Evolutionary conservation across 2,888 invertebrate genomes (phyloP).

Genomic region (Polydrusus cervinus): DNA sequence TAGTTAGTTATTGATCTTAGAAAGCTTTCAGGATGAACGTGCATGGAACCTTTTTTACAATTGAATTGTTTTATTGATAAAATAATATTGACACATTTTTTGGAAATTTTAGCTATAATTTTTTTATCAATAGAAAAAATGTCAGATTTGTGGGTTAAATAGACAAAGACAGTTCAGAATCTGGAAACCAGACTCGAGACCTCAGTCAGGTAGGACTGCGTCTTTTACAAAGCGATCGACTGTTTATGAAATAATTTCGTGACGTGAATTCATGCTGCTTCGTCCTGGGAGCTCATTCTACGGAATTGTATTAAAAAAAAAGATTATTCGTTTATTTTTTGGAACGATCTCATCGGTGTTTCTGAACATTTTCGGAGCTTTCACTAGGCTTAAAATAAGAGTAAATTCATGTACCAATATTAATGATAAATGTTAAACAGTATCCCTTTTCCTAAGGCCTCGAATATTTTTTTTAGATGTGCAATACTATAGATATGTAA

Average conservation of each 20-base stretch:
- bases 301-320: background rate
- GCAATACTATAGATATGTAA: constrained; percentile 37
- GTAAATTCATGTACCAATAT: constrained; percentile 38
- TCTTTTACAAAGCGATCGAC: too few species aligned
- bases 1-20: too few species aligned
- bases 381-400: constrained; percentile 27
- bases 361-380: constrained; percentile 49
- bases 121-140: too few species aligned
- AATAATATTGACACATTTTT: background rate
- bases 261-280: background rate
- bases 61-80: background rate
- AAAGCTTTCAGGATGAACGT: too few species aligned
- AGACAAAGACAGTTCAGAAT: too few species aligned
- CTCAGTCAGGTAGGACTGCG: too few species aligned
- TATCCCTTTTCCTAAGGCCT: constrained; percentile 39
- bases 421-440: constrained; percentile 31
- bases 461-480: constrained; percentile 27
- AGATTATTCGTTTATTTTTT: constrained; percentile 50
- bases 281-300: background rate
- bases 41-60: too few species aligned
- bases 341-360: constrained; percentile 62
- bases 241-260: too few species aligned
- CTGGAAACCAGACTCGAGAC: too few species aligned
- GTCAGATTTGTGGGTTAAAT: too few species aligned
- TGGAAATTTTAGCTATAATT: background rate